Base-by-base conservation (phyloP, 1,140 invertebrate species). In the Radopholus similis region DNA sequence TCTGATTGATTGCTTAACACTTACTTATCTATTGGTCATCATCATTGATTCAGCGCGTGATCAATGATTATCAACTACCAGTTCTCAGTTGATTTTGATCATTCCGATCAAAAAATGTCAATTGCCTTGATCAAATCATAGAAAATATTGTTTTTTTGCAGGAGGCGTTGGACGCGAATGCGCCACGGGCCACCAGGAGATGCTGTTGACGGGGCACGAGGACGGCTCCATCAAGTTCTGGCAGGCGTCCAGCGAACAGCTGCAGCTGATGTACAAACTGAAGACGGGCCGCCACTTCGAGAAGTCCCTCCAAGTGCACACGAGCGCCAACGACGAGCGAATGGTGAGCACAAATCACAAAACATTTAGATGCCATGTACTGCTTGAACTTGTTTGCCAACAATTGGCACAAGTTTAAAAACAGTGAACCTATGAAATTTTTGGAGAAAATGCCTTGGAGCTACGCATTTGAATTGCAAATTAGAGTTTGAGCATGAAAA, bases 201-300 rank as follows among this genome's bases (percentile, higher is more conserved):
- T 81, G 26, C 28, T 81, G 11, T 38, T 81, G 9, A 81, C 79
- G n/a, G 79, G 78, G 49, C 79, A 81, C 65, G 80, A 81, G 54
- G 79, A 81, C 56, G 79, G 79, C 13, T 83, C 79, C 1, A 44
- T 81, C 5, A 80, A 77, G 60, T 83, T 83, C 44, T 81, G 79
- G 79, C 78, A 83, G 32, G 78, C 79, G 8, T 77, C 76, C 2
- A 73, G 78, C 68, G 79, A 85, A 64, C 83, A 83, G 35, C 86
- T 98, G 13, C 92, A 94, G 58, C 21, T 62, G 68, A 87, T 98
- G 76, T 97, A 97, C 86, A 96, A 96, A 88, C 85, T 97, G 77
- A 97, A 97, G 86, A 95, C 93, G 78, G 90, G 91, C 59, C 95
- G 95, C 83, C 88, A 93, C 56, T 95, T 95, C 86, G 90, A 95